Evolutionary conservation across 2,888 invertebrate genomes (phyloP).

Genomic region (Monoplex corrugatus): DNA sequence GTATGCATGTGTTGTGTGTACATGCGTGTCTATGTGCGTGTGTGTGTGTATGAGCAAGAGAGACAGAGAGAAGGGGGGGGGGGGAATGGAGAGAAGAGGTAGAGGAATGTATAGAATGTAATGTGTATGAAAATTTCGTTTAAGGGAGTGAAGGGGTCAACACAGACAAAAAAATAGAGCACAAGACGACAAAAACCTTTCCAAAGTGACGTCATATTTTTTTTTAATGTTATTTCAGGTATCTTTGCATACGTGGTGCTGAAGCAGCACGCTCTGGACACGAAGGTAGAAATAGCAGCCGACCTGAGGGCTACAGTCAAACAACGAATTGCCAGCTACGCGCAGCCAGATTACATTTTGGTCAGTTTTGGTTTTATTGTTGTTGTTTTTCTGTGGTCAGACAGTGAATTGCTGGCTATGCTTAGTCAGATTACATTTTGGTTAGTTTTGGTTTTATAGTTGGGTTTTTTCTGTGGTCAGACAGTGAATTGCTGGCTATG

Average conservation of each 20-base stretch:
- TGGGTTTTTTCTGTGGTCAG: too few relatives aligned
- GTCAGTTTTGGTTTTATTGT: slow-evolving; percentile 67
- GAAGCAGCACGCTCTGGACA: slow-evolving; percentile 71
- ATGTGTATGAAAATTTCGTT: too few relatives aligned
- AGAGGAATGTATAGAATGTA: too few relatives aligned
- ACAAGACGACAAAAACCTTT: too few relatives aligned
- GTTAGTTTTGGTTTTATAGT: too few relatives aligned
- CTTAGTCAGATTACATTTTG: slow-evolving; percentile 82
- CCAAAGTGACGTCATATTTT: not conserved
- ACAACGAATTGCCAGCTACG: slow-evolving; percentile 82
- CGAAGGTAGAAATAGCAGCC: slow-evolving; percentile 69
- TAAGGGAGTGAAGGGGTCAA: too few relatives aligned
- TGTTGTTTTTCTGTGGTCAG: not conserved
- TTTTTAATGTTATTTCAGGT: slow-evolving; percentile 63
- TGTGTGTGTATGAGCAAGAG: not conserved
- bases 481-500: too few relatives aligned
- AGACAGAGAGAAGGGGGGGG: not conserved
- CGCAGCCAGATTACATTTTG: slow-evolving; percentile 83
- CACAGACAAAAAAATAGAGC: too few relatives aligned
- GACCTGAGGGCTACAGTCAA: slow-evolving; percentile 79
- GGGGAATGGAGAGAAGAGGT: too few relatives aligned
- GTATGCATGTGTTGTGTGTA: not conserved
- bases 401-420: slow-evolving; percentile 74
- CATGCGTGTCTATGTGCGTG: not conserved
- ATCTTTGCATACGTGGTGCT: slow-evolving; percentile 82